phyloP scores from a whole-genome alignment of 2,888 invertebrate genomes.

The Drosophila maculinotata region DNA sequence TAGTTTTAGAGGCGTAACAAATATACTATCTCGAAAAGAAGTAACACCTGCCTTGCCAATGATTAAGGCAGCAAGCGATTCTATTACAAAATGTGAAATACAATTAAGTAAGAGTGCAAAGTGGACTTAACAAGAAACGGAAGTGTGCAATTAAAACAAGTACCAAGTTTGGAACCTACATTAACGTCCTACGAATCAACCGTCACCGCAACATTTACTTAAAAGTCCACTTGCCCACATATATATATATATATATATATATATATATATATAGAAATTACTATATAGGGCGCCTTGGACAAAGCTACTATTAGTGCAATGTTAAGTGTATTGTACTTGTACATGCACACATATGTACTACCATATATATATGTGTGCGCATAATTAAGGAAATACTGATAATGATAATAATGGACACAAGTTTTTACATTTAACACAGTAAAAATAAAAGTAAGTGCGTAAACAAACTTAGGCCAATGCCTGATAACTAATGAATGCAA shows the following conservation, averaged over 20 bases:
- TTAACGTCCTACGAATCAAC: not conserved
- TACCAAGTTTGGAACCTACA: not conserved
- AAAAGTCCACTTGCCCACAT: not conserved
- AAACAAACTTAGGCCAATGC: conserved; percentile 1
- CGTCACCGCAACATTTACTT: conserved; percentile 1
- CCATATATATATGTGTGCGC: not conserved
- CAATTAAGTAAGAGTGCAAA: not conserved
- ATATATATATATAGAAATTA: conserved; percentile 3
- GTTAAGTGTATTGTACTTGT: conserved; percentile 12
- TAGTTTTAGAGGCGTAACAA: conserved; percentile 1
- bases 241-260: conserved; percentile 1
- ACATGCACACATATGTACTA: not conserved
- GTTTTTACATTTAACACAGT: conserved; percentile 48
- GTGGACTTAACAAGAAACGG: not conserved
- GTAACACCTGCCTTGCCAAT: not conserved
- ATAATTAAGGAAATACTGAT: conserved; percentile 30
- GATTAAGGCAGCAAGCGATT: no score
- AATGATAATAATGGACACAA: conserved; percentile 54
- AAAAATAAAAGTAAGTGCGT: conserved; percentile 4
- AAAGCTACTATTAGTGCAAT: conserved; percentile 17
- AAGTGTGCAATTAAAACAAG: conserved; percentile 3
- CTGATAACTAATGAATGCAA: conserved; percentile 18
- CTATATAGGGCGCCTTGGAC: not conserved
- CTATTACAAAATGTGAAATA: not conserved
- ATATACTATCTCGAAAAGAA: not conserved